These are phyloP conservation scores for Falco novaeseelandiae DNA, from an alignment of 2,797 vertebrate genomes.

Conservation along the genomic window DNA sequence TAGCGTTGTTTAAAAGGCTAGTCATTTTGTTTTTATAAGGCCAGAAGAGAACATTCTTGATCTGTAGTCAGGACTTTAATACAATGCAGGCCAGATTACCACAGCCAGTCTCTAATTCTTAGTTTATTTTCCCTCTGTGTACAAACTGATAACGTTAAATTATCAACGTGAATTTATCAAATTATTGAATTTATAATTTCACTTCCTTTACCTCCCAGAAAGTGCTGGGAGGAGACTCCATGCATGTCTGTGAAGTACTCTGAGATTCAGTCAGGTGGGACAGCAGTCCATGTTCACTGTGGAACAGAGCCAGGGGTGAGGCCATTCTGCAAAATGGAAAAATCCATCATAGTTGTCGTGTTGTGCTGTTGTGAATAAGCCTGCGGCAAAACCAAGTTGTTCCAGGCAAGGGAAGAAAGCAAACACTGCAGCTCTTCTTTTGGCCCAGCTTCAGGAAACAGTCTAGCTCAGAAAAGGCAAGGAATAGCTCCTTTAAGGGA, in stretches of 20 bases:
- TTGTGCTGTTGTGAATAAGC: neutral
- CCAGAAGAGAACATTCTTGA: neutral
- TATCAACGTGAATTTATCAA: neutral
- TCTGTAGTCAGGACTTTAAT: neutral
- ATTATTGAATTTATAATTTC: neutral
- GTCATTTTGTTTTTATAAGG: neutral
- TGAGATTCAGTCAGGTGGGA: neutral
- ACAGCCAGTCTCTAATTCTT: neutral
- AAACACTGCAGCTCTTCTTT: neutral
- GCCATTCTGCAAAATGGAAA: neutral
- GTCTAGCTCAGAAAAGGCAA: neutral
- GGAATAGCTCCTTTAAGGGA: neutral
- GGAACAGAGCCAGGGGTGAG: neutral
- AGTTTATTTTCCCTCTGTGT: neutral
- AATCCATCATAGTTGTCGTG: neutral
- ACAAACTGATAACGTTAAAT: neutral
- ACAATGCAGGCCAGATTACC: neutral
- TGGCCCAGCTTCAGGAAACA: neutral
- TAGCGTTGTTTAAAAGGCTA: neutral
- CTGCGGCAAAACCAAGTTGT: neutral
- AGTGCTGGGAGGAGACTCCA: neutral
- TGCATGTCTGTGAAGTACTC: neutral
- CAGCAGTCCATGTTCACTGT: neutral
- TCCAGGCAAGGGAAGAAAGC: neutral
- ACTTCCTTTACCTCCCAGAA: neutral